Base-by-base conservation (phyloP, 2,797 vertebrate genomes). In the Poliocrania exsul region DNA sequence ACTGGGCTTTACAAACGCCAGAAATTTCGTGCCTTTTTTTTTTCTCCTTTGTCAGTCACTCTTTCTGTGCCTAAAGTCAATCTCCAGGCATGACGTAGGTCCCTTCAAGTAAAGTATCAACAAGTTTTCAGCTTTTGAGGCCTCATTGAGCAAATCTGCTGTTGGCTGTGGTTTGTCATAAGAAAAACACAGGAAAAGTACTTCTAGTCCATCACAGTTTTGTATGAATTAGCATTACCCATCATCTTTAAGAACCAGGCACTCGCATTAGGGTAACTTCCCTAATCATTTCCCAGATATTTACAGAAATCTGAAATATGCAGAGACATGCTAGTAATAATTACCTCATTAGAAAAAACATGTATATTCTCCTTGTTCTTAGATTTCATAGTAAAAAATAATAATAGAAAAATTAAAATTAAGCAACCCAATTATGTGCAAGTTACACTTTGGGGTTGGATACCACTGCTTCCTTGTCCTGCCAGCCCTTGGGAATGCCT, bases 221-320 rank as follows among this genome's bases (percentile, higher is more conserved):
- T 78, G 81, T 72, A 60, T 93, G 93, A 80, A 92, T 54, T 77
- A 88, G 67, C 66, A 77, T 50, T 58, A 95, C 33, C 70, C 35
- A 53, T 44, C 2, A 2, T 51, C 60, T 95, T 88, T 80, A 88
- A 80, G 62, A 94, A 85, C 14, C 40, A 92, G 66, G 47, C 62
- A 70, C 62, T 92, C 44, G 61, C 0, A 0, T 54, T 44, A 82
- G 33, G 73, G 65, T 38, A 85, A 65, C 69, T 84, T 84, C 80
- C 72, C 56, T 50, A 71, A 87, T 78, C 20, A 29, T 40, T 91
- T 90, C 87, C 79, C 90, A 95, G 69, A 53, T 69, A 87, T 50
- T 71, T 97, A 75, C 85, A 92, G 82, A 85, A 66, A 73, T 94
- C 92, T 77, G 77, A 92, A 93, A 94, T 65, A 91, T n/a, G 61